Conservation (phyloP, 2,113 vertebrate species). For the Desmodus rotundus region DNA sequence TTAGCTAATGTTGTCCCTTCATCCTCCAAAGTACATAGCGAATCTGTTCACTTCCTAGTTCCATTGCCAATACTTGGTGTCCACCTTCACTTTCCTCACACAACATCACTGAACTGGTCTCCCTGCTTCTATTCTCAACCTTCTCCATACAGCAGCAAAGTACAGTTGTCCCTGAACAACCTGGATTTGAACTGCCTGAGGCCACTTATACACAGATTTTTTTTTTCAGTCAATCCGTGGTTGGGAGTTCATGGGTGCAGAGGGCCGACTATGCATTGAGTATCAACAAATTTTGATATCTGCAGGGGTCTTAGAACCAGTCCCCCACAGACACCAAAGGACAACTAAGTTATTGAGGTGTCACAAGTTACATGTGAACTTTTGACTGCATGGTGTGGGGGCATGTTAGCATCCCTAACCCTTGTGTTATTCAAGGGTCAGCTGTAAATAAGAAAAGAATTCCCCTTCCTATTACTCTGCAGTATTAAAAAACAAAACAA, state of each 20-base stretch:
- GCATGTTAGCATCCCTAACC: background rate
- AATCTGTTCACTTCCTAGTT: background rate
- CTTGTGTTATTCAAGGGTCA: background rate
- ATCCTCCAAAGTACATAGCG: background rate
- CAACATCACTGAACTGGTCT: background rate
- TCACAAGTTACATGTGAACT: background rate
- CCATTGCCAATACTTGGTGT: background rate
- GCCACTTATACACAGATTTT: background rate
- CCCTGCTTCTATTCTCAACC: background rate
- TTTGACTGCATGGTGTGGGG: background rate
- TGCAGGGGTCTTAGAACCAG: background rate
- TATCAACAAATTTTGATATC: background rate
- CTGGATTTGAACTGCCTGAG: background rate
- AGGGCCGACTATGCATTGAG: background rate
- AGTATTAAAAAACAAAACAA: background rate
- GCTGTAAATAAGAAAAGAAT: background rate
- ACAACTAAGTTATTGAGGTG: background rate
- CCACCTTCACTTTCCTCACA: background rate
- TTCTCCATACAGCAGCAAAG: background rate
- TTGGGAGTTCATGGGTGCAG: background rate
- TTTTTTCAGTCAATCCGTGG: background rate
- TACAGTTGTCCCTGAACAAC: background rate
- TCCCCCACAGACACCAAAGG: background rate
- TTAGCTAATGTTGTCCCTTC: background rate
- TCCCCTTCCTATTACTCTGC: background rate